phyloP scores from a whole-genome alignment of 2,888 invertebrate genomes.

The Spialia ferax region DNA sequence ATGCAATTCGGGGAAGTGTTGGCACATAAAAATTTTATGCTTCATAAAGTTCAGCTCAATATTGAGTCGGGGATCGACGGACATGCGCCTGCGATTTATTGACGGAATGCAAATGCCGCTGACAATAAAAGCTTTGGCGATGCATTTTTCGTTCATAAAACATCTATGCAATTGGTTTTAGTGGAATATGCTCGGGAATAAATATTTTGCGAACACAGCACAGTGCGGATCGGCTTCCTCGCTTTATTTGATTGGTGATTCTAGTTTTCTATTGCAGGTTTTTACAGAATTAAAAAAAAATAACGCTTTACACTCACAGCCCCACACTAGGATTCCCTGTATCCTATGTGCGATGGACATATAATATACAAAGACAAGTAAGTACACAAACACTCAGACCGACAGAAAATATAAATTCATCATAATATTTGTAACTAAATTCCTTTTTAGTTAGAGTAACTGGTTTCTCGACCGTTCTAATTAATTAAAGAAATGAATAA shows the following conservation, averaged over 20 bases:
- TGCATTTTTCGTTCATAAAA: constrained; percentile 38
- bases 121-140: constrained; percentile 36
- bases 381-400: no score
- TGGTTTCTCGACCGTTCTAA: no score
- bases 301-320: no score
- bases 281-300: no score
- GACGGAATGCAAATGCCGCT: constrained; percentile 20
- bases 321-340: no score
- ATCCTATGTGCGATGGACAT: no score
- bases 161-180: constrained; percentile 29
- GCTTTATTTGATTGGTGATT: neutral
- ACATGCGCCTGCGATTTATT: constrained; percentile 4
- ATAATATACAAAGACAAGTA: no score
- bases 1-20: neutral
- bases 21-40: constrained; percentile 49
- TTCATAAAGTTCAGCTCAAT: constrained; percentile 43
- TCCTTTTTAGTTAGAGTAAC: no score
- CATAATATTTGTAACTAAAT: no score
- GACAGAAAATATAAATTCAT: no score
- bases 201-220: constrained; percentile 14
- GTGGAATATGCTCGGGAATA: constrained; percentile 17
- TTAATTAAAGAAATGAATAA: no score
- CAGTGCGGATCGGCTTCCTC: neutral
- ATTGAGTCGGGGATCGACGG: neutral
- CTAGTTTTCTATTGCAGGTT: neutral